These are phyloP conservation scores for Drosophila barbarae DNA, from an alignment of 2,888 invertebrate genomes.

Conservation along the genomic window DNA sequence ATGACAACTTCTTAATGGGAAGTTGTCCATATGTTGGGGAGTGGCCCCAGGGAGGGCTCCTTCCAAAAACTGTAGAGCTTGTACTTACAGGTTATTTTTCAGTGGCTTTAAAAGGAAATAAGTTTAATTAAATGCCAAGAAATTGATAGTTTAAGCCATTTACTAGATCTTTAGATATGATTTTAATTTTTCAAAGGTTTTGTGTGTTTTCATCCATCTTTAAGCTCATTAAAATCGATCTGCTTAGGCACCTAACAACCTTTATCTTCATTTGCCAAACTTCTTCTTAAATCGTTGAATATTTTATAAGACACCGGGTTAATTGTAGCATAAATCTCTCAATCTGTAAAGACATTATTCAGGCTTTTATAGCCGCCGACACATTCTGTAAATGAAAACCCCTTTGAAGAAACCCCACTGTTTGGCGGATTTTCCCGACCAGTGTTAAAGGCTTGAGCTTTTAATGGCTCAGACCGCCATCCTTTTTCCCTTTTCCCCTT, in stretches of 20 bases:
- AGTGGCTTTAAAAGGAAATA: not conserved
- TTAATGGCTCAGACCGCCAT: conserved; percentile 15
- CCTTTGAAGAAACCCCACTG: conserved; percentile 6
- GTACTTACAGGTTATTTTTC: not conserved
- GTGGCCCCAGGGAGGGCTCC: not conserved
- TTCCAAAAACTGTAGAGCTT: conserved; percentile 2
- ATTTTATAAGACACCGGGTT: not conserved
- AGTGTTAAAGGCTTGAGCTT: conserved; percentile 30
- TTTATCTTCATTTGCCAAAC: not conserved
- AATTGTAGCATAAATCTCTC: conserved; percentile 21
- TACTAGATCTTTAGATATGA: not conserved
- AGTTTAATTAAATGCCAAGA: not conserved
- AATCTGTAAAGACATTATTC: conserved; percentile 21
- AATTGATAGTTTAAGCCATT: not conserved
- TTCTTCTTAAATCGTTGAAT: not conserved
- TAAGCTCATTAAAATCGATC: no score
- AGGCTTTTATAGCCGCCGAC: conserved; percentile 11
- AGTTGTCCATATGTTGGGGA: conserved; percentile 32
- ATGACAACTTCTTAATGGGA: conserved; percentile 36
- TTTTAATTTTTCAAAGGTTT: not conserved
- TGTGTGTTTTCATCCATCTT: no score
- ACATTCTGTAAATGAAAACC: conserved; percentile 11
- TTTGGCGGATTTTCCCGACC: conserved; percentile 26
- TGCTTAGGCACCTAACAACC: no score
- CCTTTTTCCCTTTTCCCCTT: not conserved